Conservation (phyloP, 2,113 vertebrate genomes). For the Silurus asotus region DNA sequence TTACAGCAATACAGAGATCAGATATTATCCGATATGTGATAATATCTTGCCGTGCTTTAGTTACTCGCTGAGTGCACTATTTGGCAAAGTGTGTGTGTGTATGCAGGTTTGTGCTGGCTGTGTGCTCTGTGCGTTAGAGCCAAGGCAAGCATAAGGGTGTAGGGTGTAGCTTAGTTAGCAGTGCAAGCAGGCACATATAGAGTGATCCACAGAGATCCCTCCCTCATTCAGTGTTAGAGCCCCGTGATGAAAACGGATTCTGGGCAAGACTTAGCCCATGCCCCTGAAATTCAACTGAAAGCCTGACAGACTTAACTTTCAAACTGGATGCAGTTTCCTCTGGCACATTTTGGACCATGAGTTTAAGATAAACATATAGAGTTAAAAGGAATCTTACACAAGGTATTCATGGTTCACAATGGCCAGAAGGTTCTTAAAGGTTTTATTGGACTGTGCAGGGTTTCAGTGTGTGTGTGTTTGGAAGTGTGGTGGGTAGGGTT, state of each 20-base stretch:
- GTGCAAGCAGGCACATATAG: conserved; percentile 45
- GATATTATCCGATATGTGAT: conserved; percentile 13
- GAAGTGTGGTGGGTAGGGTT: neutral
- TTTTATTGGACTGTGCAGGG: conserved; percentile 32
- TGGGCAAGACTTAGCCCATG: conserved; percentile 44
- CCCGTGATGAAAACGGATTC: conserved; percentile 62
- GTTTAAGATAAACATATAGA: neutral
- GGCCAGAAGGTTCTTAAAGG: conserved; percentile 15
- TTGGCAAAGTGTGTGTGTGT: neutral
- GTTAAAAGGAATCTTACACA: neutral
- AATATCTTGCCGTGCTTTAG: neutral
- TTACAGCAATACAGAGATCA: neutral
- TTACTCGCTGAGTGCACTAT: neutral
- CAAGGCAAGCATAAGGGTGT: conserved; percentile 30
- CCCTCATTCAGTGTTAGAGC: conserved; percentile 51
- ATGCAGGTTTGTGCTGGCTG: neutral
- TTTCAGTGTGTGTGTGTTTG: conserved; percentile 26
- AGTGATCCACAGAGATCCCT: conserved; percentile 32
- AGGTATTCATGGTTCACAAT: neutral
- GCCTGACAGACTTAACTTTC: conserved; percentile 46
- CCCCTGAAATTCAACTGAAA: conserved; percentile 30
- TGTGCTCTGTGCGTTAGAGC: conserved; percentile 30
- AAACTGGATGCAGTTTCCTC: conserved; percentile 1
- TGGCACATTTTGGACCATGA: neutral
- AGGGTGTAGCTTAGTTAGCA: conserved; percentile 33